phyloP scores from a whole-genome alignment of 1,140 invertebrate species.

The Manduca sexta region DNA sequence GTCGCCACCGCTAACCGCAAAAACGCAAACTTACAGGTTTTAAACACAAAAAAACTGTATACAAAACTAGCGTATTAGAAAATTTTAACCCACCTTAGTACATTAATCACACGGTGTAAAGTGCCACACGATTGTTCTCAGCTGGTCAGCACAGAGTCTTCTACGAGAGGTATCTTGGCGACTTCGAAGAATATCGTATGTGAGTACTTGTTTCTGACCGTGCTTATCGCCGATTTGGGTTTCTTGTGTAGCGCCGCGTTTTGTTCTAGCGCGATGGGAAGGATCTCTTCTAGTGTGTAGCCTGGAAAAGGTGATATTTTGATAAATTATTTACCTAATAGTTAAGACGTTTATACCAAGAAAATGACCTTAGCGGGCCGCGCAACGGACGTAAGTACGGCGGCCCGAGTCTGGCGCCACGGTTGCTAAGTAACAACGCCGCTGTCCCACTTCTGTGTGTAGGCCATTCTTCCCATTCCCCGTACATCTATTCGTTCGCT shows the following conservation, averaged over 20 bases:
- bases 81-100: slow-evolving; percentile 45
- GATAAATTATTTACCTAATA: not conserved
- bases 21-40: slow-evolving; percentile 13
- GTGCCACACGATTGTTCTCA: slow-evolving; percentile 24
- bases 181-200: slow-evolving; percentile 94
- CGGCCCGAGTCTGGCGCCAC: too few relatives aligned
- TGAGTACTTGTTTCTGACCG: slow-evolving; percentile 94
- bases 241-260: slow-evolving; percentile 86
- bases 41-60: slow-evolving; percentile 3
- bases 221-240: slow-evolving; percentile 84
- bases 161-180: slow-evolving; percentile 80
- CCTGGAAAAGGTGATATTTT: slow-evolving; percentile 57
- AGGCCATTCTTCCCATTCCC: too few relatives aligned
- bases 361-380: too few relatives aligned
- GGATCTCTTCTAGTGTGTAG: slow-evolving; percentile 85
- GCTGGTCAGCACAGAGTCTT: slow-evolving; percentile 46
- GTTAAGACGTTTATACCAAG: too few relatives aligned
- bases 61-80: slow-evolving; percentile 19
- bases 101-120: not conserved
- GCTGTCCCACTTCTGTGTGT: too few relatives aligned
- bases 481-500: too few relatives aligned
- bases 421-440: too few relatives aligned
- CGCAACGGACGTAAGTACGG: too few relatives aligned
- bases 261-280: slow-evolving; percentile 79
- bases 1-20: slow-evolving; percentile 9